A percentile compares a stretch with the other conserved stretches of the same genome.
Conservation (phyloP, 1,140 invertebrate genomes). For the Asobara japonica region DNA sequence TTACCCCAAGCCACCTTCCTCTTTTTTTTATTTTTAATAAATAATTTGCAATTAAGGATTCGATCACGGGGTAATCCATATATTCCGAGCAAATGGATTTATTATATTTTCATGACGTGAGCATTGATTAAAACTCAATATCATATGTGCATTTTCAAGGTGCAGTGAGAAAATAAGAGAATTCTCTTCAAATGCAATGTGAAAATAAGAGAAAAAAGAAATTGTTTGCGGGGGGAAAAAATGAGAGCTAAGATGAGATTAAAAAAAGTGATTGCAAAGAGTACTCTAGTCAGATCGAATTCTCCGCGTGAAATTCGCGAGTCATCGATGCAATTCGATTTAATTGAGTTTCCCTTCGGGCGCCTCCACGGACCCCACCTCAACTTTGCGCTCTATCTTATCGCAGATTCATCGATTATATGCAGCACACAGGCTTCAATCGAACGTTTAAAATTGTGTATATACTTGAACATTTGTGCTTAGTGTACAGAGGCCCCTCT, state of each 20-base stretch:
- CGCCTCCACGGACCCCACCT: slow-evolving; percentile 1
- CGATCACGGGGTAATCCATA: slow-evolving; percentile 32
- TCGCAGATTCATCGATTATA: slow-evolving; percentile 41
- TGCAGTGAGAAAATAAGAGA: neutral
- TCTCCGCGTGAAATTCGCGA: slow-evolving; percentile 32
- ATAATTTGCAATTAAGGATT: slow-evolving; percentile 40
- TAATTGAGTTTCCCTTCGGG: slow-evolving; percentile 39
- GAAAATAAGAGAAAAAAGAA: slow-evolving; percentile 10
- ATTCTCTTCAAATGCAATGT: slow-evolving; percentile 1
- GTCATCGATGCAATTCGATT: slow-evolving; percentile 43
- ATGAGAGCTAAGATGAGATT: neutral
- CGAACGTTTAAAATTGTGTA: slow-evolving; percentile 23
- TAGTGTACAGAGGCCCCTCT: neutral
- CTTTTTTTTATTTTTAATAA: slow-evolving; percentile 38
- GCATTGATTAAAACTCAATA: slow-evolving; percentile 27
- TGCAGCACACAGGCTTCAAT: slow-evolving; percentile 22
- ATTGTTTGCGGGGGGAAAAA: too few relatives aligned
- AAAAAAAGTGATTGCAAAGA: slow-evolving; percentile 7
- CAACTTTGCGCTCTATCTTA: slow-evolving; percentile 25
- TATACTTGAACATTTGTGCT: slow-evolving; percentile 17
- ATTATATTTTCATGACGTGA: slow-evolving; percentile 22
- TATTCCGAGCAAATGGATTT: slow-evolving; percentile 19
- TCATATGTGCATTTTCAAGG: neutral
- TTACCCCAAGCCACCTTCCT: neutral
- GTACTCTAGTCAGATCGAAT: slow-evolving; percentile 33